Conservation (phyloP, 2,888 invertebrate species). For the Cosmia pyralina region DNA sequence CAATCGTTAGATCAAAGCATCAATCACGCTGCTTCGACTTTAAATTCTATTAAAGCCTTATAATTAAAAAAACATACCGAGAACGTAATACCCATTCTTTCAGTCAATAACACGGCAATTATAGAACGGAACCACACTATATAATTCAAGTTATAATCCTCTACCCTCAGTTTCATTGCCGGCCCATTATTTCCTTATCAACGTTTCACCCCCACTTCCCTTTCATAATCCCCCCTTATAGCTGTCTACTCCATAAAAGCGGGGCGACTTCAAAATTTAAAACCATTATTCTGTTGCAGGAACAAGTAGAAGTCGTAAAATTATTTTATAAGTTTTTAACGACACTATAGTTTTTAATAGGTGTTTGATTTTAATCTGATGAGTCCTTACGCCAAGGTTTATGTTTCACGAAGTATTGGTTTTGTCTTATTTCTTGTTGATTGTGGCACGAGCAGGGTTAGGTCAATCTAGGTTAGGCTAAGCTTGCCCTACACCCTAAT, state of each 20-base stretch:
- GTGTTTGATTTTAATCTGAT: slow-evolving; percentile 43
- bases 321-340: slow-evolving; percentile 75
- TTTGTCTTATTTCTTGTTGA: not conserved
- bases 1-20: not conserved
- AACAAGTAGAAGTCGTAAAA: slow-evolving; percentile 80
- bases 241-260: slow-evolving; percentile 84
- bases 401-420: slow-evolving; percentile 6
- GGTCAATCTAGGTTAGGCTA: not conserved
- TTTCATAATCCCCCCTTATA: slow-evolving; percentile 86
- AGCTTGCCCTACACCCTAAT: too few relatives aligned
- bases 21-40: not conserved
- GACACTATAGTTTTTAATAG: slow-evolving; percentile 70
- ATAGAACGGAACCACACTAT: slow-evolving; percentile 39
- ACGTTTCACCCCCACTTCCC: slow-evolving; percentile 80
- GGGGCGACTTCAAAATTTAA: slow-evolving; percentile 82
- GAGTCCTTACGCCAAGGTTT: not conserved
- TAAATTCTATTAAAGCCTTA: not conserved
- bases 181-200: slow-evolving; percentile 85
- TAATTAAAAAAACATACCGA: not conserved
- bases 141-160: slow-evolving; percentile 52
- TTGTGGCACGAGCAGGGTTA: not conserved
- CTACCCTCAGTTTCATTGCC: slow-evolving; percentile 78
- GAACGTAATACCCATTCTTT: slow-evolving; percentile 15
- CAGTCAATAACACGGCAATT: slow-evolving; percentile 35
- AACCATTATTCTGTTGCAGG: slow-evolving; percentile 80